These are phyloP conservation scores for Menidia beryllina DNA, from an alignment of 2,113 vertebrate genomes.

Conservation along the genomic window DNA sequence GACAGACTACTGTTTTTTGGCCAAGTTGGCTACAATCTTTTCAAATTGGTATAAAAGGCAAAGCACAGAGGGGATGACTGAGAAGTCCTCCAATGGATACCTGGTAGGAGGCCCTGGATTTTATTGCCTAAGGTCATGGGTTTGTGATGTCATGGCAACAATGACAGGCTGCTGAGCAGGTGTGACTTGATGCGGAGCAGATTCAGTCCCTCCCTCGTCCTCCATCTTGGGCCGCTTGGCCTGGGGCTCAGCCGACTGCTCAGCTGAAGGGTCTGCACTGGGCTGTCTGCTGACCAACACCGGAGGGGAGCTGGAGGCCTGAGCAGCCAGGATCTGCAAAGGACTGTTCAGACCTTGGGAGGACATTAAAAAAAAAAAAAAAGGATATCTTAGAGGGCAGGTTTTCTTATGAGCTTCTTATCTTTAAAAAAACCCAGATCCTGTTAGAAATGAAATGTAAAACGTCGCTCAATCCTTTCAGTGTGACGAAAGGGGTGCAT, in stretches of 20 bases:
- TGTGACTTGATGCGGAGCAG: constrained; percentile 56
- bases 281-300: constrained; percentile 88
- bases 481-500: too few relatives aligned
- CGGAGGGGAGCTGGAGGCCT: constrained; percentile 93
- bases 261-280: constrained; percentile 76
- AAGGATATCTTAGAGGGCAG: too few relatives aligned
- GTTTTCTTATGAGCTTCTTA: not conserved
- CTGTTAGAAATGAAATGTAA: too few relatives aligned
- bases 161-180: constrained; percentile 86
- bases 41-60: constrained; percentile 54
- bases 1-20: constrained; percentile 35
- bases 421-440: too few relatives aligned
- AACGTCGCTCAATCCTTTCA: too few relatives aligned
- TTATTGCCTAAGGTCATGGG: constrained; percentile 74
- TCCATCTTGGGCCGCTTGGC: constrained; percentile 89
- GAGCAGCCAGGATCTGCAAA: constrained; percentile 94
- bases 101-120: constrained; percentile 44
- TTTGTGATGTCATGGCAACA: constrained; percentile 81
- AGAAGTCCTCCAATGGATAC: constrained; percentile 55
- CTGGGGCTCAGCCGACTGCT: too few relatives aligned
- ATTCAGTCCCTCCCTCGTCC: constrained; percentile 75
- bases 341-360: constrained; percentile 89
- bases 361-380: not conserved
- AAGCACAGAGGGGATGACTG: constrained; percentile 36
- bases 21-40: constrained; percentile 51